Conservation (phyloP, 2,888 invertebrate genomes). For the Phyto melanocephala region DNA sequence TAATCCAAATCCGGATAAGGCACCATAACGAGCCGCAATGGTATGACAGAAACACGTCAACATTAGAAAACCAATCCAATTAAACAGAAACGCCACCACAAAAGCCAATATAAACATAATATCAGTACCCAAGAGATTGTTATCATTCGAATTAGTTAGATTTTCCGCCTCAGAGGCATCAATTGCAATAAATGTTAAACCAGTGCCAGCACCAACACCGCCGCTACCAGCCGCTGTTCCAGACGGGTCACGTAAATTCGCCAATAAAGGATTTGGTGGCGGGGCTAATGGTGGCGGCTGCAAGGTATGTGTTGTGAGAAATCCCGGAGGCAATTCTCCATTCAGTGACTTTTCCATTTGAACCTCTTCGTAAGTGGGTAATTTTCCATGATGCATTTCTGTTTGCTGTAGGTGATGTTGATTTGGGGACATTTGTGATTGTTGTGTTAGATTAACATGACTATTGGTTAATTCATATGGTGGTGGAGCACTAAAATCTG, state of each 20-base stretch:
- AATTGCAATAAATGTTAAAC: slow-evolving; percentile 87
- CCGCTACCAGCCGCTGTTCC: slow-evolving; percentile 17
- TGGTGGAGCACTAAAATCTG: slow-evolving; percentile 92
- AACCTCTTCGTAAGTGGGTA: slow-evolving; percentile 94
- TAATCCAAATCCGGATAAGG: slow-evolving; percentile 93
- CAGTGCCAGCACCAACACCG: slow-evolving; percentile 77
- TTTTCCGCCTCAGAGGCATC: slow-evolving; percentile 85
- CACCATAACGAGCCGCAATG: slow-evolving; percentile 95
- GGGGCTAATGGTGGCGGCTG: slow-evolving; percentile 74
- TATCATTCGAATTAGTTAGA: slow-evolving; percentile 85
- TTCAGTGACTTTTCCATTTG: slow-evolving; percentile 91
- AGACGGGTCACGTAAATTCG: slow-evolving; percentile 71
- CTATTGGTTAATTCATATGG: slow-evolving; percentile 85
- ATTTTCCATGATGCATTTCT: slow-evolving; percentile 82
- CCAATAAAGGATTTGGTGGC: slow-evolving; percentile 72
- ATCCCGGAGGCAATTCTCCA: slow-evolving; percentile 81
- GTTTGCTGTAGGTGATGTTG: slow-evolving; percentile 56
- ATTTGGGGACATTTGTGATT: slow-evolving; percentile 42
- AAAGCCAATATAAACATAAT: slow-evolving; percentile 96
- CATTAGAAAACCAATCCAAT: slow-evolving; percentile 95
- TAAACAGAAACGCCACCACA: slow-evolving; percentile 96
- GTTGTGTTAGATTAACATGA: slow-evolving; percentile 57
- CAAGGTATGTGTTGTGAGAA: slow-evolving; percentile 72
- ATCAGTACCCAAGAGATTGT: slow-evolving; percentile 92
- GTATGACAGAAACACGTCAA: slow-evolving; percentile 97